phyloP scores from a whole-genome alignment of 2,797 vertebrate species.

The Hemitrygon akajei region DNA sequence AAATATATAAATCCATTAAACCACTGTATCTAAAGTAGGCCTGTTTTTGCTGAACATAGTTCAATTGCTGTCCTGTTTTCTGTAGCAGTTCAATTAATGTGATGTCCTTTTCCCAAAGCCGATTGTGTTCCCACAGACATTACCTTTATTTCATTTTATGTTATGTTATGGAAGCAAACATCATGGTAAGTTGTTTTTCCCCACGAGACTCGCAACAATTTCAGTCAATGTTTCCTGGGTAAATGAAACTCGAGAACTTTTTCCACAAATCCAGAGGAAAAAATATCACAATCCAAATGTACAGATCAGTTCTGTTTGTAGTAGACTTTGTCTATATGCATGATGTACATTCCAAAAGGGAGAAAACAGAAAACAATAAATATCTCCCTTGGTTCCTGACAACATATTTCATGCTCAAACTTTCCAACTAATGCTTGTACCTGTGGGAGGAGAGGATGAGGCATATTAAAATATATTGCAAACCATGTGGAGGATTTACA shows the following conservation, averaged over 20 bases:
- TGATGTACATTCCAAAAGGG: neutral
- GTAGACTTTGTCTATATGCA: too few relatives aligned
- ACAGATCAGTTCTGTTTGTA: neutral
- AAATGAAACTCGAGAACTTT: neutral
- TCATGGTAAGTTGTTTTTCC: neutral
- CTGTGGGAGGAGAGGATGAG: constrained; percentile 25
- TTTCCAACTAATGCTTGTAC: constrained; percentile 7
- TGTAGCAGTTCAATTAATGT: neutral
- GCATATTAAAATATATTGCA: constrained; percentile 30
- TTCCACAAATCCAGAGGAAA: neutral
- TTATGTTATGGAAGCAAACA: neutral
- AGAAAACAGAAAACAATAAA: neutral
- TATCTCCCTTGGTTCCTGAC: neutral
- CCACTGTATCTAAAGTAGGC: neutral
- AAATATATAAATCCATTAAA: neutral
- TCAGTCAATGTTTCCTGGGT: neutral
- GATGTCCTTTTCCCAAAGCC: neutral
- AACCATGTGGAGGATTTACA: constrained; percentile 27
- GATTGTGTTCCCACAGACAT: neutral
- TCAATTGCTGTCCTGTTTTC: neutral
- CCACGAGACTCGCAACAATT: neutral
- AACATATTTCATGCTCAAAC: neutral
- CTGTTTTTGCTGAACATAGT: neutral
- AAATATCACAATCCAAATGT: too few relatives aligned
- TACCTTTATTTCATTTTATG: neutral